Evolutionary conservation across 2,113 vertebrate species (phyloP).

Genomic region (Holacanthus passer): DNA sequence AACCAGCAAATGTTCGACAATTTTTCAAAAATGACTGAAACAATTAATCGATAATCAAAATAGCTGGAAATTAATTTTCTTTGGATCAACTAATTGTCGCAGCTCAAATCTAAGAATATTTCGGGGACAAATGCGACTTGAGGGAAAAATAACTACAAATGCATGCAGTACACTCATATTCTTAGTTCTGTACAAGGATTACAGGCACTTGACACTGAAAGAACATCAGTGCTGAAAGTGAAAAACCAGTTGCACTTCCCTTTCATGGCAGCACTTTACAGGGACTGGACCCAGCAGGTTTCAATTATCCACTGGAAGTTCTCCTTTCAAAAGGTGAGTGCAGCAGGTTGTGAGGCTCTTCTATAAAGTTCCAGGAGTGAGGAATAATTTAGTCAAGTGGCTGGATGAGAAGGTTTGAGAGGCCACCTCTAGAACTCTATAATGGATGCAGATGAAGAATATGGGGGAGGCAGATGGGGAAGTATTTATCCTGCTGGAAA

Average conservation of each 20-base stretch:
- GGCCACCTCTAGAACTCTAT: conserved; percentile 39
- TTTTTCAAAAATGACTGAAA: too few species aligned
- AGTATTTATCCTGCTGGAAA: conserved; percentile 3
- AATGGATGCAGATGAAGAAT: conserved; percentile 24
- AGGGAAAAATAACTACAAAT: conserved; percentile 19
- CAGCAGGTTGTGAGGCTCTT: conserved; percentile 14
- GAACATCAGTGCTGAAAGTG: not conserved
- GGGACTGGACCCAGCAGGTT: not conserved
- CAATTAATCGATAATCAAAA: too few species aligned
- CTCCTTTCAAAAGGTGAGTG: conserved; percentile 26
- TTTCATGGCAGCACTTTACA: conserved; percentile 10
- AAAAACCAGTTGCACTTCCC: not conserved
- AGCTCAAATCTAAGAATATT: not conserved
- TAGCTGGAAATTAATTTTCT: too few species aligned
- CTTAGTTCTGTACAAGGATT: not conserved
- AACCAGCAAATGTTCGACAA: too few species aligned
- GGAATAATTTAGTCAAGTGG: conserved; percentile 53
- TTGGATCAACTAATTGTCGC: too few species aligned
- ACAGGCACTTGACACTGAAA: not conserved
- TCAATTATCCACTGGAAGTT: conserved; percentile 17
- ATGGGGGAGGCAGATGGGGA: conserved; percentile 1
- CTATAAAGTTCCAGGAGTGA: conserved; percentile 34
- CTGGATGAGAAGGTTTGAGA: conserved; percentile 44
- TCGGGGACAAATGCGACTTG: conserved; percentile 1
- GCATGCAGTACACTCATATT: not conserved